phyloP scores from a whole-genome alignment of 2,113 vertebrate species.

The Pseudorectes ferrugineus region DNA sequence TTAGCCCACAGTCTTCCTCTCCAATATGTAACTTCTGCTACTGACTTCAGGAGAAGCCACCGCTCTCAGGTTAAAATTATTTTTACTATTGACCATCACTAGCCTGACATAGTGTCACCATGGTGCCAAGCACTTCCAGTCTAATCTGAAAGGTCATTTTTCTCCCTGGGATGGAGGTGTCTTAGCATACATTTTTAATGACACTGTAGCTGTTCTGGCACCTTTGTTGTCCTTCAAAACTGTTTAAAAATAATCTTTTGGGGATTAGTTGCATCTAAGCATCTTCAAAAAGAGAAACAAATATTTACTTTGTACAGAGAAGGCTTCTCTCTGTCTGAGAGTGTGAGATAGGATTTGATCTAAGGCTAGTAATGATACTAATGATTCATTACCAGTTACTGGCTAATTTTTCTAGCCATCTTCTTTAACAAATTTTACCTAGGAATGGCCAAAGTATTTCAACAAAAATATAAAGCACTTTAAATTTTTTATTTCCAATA shows the following conservation, averaged over 20 bases:
- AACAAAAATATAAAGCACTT: background rate
- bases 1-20: background rate
- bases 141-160: background rate
- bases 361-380: background rate
- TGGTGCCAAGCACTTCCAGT: background rate
- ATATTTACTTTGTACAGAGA: background rate
- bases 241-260: background rate
- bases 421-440: background rate
- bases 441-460: background rate
- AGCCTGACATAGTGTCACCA: background rate
- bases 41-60: background rate
- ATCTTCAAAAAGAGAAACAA: background rate
- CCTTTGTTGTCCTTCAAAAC: background rate
- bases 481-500: background rate
- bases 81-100: background rate
- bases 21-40: background rate
- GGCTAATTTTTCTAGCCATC: background rate
- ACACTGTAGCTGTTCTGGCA: background rate
- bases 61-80: background rate
- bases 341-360: background rate
- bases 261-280: background rate
- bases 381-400: background rate
- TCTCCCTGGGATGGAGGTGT: background rate
- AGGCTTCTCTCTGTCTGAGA: background rate
- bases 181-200: slow-evolving; percentile 11